Percentiles rank a stretch among this genome's conserved stretches.
Conservation (phyloP, 1,140 invertebrate species). For the Diorhabda sublineata region DNA sequence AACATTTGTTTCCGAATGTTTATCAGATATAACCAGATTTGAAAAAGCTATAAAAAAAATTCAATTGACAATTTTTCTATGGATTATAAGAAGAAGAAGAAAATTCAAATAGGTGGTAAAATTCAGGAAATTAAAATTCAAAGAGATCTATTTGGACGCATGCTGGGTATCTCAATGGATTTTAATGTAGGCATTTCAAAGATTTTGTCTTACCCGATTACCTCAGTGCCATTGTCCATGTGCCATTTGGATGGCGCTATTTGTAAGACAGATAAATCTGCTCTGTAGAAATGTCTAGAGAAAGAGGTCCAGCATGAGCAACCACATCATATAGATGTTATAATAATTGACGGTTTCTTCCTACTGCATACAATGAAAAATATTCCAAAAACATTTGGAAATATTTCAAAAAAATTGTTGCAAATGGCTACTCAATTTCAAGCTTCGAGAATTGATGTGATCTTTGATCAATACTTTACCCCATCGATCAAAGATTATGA, state of each 20-base stretch:
- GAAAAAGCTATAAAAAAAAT: neutral
- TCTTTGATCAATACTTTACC: neutral
- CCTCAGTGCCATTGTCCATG: too few species aligned
- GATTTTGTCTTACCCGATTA: neutral
- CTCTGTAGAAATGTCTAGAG: too few species aligned
- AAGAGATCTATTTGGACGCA: too few species aligned
- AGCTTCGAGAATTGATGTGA: conserved; percentile 24
- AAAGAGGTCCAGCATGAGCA: neutral
- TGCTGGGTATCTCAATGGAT: too few species aligned
- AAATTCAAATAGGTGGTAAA: too few species aligned
- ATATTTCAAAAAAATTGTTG: too few species aligned
- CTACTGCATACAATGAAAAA: conserved; percentile 19
- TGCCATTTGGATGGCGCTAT: too few species aligned
- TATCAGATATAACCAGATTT: neutral
- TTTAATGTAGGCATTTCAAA: too few species aligned
- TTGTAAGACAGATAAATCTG: too few species aligned
- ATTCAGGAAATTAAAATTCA: too few species aligned
- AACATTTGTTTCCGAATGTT: neutral
- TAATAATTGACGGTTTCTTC: conserved; percentile 14
- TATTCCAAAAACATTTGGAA: too few species aligned
- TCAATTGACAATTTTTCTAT: conserved; percentile 1
- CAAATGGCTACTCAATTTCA: conserved; percentile 13
- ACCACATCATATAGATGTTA: too few species aligned
- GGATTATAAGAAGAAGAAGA: neutral
- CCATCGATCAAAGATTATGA: conserved; percentile 30